Percentiles rank a stretch among this genome's conserved stretches.
Conservation (phyloP, 2,113 vertebrate species). For the Salvelinus namaycush region DNA sequence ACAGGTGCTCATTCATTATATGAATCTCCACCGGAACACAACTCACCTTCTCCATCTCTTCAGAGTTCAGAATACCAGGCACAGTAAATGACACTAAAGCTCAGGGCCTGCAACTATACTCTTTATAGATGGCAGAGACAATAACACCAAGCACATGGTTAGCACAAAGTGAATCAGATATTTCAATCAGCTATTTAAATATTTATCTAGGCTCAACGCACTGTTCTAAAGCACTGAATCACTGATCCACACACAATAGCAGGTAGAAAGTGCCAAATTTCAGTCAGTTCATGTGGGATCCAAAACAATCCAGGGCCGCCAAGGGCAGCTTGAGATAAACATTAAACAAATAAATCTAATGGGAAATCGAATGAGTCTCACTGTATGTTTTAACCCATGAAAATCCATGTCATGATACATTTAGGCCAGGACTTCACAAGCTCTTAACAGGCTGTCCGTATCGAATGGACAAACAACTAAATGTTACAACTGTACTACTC, state of each 20-base stretch:
- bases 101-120: not conserved
- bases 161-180: slow-evolving; percentile 12
- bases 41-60: not conserved
- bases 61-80: not conserved
- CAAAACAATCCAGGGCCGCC: not conserved
- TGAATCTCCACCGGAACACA: not conserved
- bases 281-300: not conserved
- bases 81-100: not conserved
- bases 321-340: not conserved
- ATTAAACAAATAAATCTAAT: not conserved
- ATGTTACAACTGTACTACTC: too few species aligned
- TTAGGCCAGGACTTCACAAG: too few species aligned
- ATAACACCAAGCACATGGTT: slow-evolving; percentile 13
- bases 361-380: not conserved
- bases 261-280: slow-evolving; percentile 13
- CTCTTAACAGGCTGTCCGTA: too few species aligned
- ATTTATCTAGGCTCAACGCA: slow-evolving; percentile 27
- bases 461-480: too few species aligned
- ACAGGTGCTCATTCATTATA: not conserved
- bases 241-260: slow-evolving; percentile 30
- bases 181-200: slow-evolving; percentile 31
- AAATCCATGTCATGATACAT: not conserved
- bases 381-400: not conserved
- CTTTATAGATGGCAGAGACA: slow-evolving; percentile 32
- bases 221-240: slow-evolving; percentile 43